A percentile compares a stretch with the other conserved stretches of the same genome.
phyloP scores from a whole-genome alignment of 2,113 vertebrate species.

The Formicarius rufipectus region DNA sequence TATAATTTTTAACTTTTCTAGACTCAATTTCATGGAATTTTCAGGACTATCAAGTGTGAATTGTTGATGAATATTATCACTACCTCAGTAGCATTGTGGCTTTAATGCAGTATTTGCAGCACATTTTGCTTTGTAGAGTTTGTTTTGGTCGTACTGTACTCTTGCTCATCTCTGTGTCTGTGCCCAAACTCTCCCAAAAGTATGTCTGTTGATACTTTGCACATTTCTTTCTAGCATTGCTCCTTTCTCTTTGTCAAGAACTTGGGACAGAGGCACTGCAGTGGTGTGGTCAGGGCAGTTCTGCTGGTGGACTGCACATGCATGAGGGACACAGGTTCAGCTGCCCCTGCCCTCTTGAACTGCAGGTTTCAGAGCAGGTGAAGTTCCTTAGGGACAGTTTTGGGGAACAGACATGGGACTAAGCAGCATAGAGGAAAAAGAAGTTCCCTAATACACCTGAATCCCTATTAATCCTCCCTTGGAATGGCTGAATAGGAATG shows the following conservation, averaged over 20 bases:
- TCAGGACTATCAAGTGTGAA: neutral
- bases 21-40: neutral
- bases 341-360: neutral
- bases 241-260: neutral
- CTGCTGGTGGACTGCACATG: neutral
- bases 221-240: neutral
- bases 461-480: neutral
- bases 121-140: neutral
- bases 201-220: neutral
- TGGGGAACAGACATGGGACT: neutral
- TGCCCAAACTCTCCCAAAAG: neutral
- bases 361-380: neutral
- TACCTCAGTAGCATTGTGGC: neutral
- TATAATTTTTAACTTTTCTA: neutral
- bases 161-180: neutral
- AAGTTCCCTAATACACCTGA: neutral
- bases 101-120: neutral
- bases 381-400: neutral
- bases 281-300: neutral
- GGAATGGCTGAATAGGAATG: neutral
- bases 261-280: neutral
- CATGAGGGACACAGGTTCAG: neutral
- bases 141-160: neutral
- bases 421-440: neutral
- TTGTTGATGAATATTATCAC: neutral